phyloP scores from a whole-genome alignment of 1,140 invertebrate species.

The Calliphora vicina region DNA sequence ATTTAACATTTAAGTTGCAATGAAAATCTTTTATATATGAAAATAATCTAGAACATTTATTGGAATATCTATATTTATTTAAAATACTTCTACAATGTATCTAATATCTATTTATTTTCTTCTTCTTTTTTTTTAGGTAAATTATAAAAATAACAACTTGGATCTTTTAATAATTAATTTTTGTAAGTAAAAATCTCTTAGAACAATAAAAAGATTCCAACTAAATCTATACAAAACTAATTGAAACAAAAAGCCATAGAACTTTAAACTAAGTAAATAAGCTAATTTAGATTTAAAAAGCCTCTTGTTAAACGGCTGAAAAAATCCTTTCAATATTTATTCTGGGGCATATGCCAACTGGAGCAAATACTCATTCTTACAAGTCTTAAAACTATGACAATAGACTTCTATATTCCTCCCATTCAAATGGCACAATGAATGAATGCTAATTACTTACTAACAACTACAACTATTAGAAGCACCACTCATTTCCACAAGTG shows the following conservation, averaged over 20 bases:
- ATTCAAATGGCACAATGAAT: too few relatives aligned
- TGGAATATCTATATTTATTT: too few relatives aligned
- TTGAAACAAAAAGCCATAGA: not conserved
- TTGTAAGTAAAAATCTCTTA: not conserved
- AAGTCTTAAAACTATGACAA: not conserved
- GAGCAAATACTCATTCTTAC: not conserved
- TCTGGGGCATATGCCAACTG: not conserved
- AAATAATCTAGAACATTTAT: too few relatives aligned
- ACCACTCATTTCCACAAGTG: not conserved
- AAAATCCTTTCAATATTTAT: not conserved
- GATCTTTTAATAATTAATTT: not conserved
- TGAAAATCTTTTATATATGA: too few relatives aligned
- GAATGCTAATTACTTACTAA: not conserved
- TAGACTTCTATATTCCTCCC: too few relatives aligned
- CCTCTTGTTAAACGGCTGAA: not conserved
- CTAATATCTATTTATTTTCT: not conserved
- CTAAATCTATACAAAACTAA: not conserved
- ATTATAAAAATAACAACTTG: not conserved
- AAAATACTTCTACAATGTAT: too few relatives aligned
- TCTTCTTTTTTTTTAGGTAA: not conserved
- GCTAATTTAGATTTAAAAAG: not conserved
- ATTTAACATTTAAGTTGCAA: too few relatives aligned
- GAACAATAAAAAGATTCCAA: not conserved
- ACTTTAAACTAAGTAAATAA: not conserved
- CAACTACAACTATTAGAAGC: not conserved